These are phyloP conservation scores for Aspidiotus destructor DNA, from an alignment of 2,888 invertebrate genomes.

Conservation along the genomic window DNA sequence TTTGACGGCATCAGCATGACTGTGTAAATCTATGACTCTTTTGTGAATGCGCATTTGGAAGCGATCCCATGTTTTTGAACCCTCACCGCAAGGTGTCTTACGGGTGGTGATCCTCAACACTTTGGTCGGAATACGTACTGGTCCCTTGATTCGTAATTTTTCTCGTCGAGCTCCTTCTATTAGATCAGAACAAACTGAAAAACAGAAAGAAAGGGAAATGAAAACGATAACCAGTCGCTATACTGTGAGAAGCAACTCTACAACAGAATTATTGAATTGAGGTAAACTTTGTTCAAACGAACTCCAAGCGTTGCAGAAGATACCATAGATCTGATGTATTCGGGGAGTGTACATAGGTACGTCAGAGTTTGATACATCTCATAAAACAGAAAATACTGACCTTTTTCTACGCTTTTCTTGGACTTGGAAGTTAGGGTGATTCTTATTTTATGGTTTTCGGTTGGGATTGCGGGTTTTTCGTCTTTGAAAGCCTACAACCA, in stretches of 20 bases:
- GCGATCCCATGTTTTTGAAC: constrained; percentile 97
- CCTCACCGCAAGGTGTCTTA: constrained; percentile 99
- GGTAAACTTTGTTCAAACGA: too few species aligned
- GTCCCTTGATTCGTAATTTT: constrained; percentile 93
- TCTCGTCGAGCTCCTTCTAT: constrained; percentile 96
- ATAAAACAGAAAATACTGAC: constrained; percentile 41
- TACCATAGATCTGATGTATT: too few species aligned
- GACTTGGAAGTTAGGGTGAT: constrained; percentile 96
- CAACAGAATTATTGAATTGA: too few species aligned
- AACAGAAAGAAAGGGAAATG: neutral
- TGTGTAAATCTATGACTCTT: constrained; percentile 95
- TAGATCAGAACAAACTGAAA: constrained; percentile 82
- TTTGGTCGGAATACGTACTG: constrained; percentile 98
- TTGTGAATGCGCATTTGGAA: constrained; percentile 95
- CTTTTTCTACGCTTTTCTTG: constrained; percentile 92
- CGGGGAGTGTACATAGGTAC: too few species aligned
- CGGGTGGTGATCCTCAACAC: constrained; percentile 94
- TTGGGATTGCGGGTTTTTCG: constrained; percentile 18
- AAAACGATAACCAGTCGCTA: too few species aligned
- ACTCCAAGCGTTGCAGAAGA: too few species aligned
- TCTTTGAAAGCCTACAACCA: constrained; percentile 16
- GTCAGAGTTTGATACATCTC: too few species aligned
- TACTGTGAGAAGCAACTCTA: too few species aligned
- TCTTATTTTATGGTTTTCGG: constrained; percentile 66
- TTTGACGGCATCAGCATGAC: constrained; percentile 96